Evolutionary conservation across 2,113 vertebrate species (phyloP).

Genomic region (Arizona elegans): DNA sequence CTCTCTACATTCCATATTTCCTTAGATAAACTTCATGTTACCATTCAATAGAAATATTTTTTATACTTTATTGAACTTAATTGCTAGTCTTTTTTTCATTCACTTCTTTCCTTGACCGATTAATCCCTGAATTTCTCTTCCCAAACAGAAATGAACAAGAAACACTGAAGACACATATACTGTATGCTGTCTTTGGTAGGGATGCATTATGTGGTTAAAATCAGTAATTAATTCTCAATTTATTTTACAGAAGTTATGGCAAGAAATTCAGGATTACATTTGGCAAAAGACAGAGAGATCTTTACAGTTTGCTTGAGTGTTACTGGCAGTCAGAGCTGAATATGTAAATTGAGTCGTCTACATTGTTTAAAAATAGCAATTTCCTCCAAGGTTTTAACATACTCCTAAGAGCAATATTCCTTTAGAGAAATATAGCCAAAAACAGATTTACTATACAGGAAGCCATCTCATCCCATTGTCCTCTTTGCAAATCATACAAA

Average conservation of each 20-base stretch:
- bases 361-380: neutral
- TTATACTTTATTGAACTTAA: constrained; percentile 30
- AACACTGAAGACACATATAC: constrained; percentile 36
- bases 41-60: constrained; percentile 27
- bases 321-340: constrained; percentile 23
- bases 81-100: neutral
- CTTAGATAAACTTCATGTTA: neutral
- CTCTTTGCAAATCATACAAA: neutral
- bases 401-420: neutral
- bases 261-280: constrained; percentile 27
- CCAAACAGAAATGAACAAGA: constrained; percentile 50
- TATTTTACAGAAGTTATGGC: fast-evolving
- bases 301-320: neutral
- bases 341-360: neutral
- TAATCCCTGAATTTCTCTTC: constrained; percentile 24
- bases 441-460: neutral
- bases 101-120: constrained; percentile 6
- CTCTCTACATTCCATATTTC: neutral
- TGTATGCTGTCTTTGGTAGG: constrained; percentile 44
- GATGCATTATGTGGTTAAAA: constrained; percentile 9
- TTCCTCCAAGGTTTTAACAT: neutral
- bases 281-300: constrained; percentile 46
- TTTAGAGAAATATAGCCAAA: neutral
- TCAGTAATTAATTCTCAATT: neutral
- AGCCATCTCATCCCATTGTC: neutral